Evolutionary conservation across 1,140 invertebrate species (phyloP).

Genomic region (Lutraria rhynchaena): DNA sequence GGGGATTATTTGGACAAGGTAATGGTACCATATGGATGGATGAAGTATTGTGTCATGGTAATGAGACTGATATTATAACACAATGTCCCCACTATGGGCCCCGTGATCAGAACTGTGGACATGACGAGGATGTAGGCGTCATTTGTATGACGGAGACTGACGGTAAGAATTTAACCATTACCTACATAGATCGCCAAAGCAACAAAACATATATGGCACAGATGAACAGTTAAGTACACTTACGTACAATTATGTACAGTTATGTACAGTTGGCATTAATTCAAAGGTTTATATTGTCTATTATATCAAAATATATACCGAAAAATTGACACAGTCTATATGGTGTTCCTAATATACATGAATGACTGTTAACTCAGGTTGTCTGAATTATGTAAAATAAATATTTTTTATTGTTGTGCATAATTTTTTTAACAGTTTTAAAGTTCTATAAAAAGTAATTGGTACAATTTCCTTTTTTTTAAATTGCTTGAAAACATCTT

Average conservation of each 20-base stretch:
- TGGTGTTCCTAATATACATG: no score
- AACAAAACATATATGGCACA: background rate
- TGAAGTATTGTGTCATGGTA: slow-evolving; percentile 63
- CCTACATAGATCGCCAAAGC: background rate
- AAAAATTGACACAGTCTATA: no score
- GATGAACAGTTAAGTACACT: background rate
- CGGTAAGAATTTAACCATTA: background rate
- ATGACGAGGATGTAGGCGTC: slow-evolving; percentile 65
- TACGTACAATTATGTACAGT: background rate
- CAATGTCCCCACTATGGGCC: slow-evolving; percentile 45
- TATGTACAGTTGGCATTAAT: background rate
- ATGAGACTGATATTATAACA: slow-evolving; percentile 54
- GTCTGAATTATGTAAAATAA: no score
- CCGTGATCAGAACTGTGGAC: slow-evolving; percentile 59
- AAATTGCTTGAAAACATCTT: no score
- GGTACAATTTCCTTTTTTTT: no score
- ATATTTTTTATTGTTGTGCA: no score
- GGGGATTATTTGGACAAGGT: slow-evolving; percentile 29
- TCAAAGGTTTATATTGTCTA: no score
- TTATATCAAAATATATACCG: no score
- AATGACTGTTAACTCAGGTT: no score
- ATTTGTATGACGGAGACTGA: slow-evolving; percentile 42
- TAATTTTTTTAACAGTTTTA: no score
- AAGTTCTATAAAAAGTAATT: no score
- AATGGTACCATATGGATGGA: slow-evolving; percentile 66